phyloP scores from a whole-genome alignment of 2,888 invertebrate species.

The Sinotaia quadrata region DNA sequence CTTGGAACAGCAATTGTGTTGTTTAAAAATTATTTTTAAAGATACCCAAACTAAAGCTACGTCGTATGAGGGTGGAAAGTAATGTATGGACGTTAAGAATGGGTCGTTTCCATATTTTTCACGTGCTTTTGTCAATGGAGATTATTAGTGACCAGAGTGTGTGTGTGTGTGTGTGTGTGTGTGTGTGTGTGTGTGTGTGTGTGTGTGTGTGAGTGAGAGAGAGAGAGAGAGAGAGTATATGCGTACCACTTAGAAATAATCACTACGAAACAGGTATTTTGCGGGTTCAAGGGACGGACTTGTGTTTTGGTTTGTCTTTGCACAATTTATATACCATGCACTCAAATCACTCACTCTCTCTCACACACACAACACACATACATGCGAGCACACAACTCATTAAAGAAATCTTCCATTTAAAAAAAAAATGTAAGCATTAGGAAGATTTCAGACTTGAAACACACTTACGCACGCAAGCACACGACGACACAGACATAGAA shows the following conservation, averaged over 20 bases:
- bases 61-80: no score
- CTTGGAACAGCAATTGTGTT: no score
- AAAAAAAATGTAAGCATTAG: no score
- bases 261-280: background rate
- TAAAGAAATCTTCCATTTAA: no score
- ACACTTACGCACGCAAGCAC: no score
- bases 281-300: background rate
- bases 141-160: background rate
- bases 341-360: background rate
- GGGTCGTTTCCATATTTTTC: no score
- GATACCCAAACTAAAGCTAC: no score
- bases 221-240: background rate
- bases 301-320: background rate
- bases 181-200: slow-evolving; percentile 7
- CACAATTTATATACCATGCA: background rate
- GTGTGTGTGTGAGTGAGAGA: slow-evolving; percentile 1
- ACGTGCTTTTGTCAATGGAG: background rate
- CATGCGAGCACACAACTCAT: background rate
- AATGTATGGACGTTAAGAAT: no score
- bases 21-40: no score
- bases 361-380: slow-evolving; percentile 10
- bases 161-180: slow-evolving; percentile 5
- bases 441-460: no score
- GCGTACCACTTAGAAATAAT: background rate
- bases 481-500: no score